Evolutionary conservation across 2,797 vertebrate species (phyloP), one percentile per base, ranked within the genome.

Genomic region (Euphonia xanthogaster): DNA sequence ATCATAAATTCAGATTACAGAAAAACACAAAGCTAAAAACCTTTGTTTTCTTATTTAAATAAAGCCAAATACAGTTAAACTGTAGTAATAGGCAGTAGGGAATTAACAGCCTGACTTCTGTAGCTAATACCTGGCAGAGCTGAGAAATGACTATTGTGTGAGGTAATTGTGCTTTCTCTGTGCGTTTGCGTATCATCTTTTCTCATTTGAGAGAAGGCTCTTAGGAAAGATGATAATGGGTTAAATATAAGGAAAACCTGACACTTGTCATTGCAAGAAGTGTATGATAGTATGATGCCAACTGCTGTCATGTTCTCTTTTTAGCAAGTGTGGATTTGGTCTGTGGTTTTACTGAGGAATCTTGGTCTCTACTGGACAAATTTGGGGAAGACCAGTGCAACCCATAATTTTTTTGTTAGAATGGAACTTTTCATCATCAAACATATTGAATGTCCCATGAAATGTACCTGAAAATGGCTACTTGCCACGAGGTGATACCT

Each of bases 151-250:
- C 42, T 73, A 0, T 40, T 73, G 50, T 47, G 51, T 25, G 12
- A 87, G 28, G 47, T 62, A 60, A 21, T 60, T 0, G 0, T 22
- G 22, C 63, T n/a, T 87, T 65, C 40, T 74, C 42, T 0, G 0
- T 16, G 23, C 21, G 14, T 89, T 45, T 62, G 27, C 82, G 27
- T 72, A 39, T 84, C n/a, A 16, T 71, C 31, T 82, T 61, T 67
- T 66, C 47, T 85, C 20, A 16, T 14, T n/a, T 63, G 57, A 42
- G 77, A 84, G 72, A 50, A 54, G 39, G 24, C 47, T 91, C 2
- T 57, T 79, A 28, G 13, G 53, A 73, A 80, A 77, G 53, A 47
- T 50, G 71, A 35, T 54, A 66, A 45, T 10, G 27, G 58, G 33
- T 84, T 88, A 87, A 60, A 83, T 90, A 35, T 4, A 73, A 79